A percentile compares a stretch with the other conserved stretches of the same genome.
These are phyloP conservation scores for Phaethornis superciliosus DNA, from an alignment of 2,113 vertebrate genomes.

Conservation along the genomic window DNA sequence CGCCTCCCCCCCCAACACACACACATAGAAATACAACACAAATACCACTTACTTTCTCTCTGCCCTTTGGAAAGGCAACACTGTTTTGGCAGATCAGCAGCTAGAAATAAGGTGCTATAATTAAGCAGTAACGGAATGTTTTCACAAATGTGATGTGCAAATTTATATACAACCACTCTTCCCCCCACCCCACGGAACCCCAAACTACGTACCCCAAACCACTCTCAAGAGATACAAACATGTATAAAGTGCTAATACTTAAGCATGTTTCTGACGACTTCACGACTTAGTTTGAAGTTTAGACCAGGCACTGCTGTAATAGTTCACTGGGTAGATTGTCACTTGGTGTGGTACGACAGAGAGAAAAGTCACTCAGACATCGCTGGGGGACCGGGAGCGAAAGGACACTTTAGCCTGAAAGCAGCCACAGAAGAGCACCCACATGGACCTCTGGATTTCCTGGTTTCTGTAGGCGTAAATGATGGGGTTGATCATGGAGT, in stretches of 20 bases:
- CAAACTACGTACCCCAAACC: conserved; percentile 58
- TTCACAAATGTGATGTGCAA: conserved; percentile 81
- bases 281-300: conserved; percentile 63
- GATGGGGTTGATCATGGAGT: conserved; percentile 99
- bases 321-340: conserved; percentile 74
- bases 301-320: conserved; percentile 73
- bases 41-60: conserved; percentile 47
- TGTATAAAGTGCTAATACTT: conserved; percentile 90
- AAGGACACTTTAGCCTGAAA: conserved; percentile 89
- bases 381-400: conserved; percentile 93
- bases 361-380: conserved; percentile 81
- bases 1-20: neutral
- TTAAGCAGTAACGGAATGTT: conserved; percentile 79
- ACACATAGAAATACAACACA: conserved; percentile 42
- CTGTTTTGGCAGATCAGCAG: conserved; percentile 93
- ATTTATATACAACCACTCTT: conserved; percentile 76
- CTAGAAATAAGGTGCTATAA: conserved; percentile 90
- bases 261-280: conserved; percentile 74
- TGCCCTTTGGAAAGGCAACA: conserved; percentile 83
- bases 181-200: conserved; percentile 56
- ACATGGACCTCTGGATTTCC: conserved; percentile 94
- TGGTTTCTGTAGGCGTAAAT: conserved; percentile 98
- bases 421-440: conserved; percentile 92
- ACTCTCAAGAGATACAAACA: conserved; percentile 75
- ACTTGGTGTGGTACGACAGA: conserved; percentile 33